phyloP scores from a whole-genome alignment of 2,113 vertebrate species.

The Vombatus ursinus region DNA sequence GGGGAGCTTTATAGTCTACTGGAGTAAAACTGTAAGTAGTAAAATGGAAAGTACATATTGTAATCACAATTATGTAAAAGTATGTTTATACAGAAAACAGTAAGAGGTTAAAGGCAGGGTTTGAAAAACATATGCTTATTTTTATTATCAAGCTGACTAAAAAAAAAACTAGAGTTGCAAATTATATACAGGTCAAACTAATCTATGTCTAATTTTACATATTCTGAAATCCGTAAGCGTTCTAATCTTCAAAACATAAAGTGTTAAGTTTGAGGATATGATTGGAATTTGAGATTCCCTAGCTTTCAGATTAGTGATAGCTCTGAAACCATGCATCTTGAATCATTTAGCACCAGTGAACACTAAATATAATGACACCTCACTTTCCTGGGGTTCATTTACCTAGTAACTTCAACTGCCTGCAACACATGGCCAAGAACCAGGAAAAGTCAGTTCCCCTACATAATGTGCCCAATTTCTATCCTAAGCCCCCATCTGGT shows the following conservation, averaged over 20 bases:
- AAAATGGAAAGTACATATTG: background rate
- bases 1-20: background rate
- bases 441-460: background rate
- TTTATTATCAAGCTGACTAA: background rate
- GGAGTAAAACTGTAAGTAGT: background rate
- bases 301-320: background rate
- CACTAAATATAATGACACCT: background rate
- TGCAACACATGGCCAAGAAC: background rate
- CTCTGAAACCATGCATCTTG: background rate
- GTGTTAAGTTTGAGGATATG: background rate
- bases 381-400: background rate
- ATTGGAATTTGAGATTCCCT: background rate
- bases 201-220: background rate
- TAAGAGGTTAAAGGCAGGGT: background rate
- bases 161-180: background rate
- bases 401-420: background rate
- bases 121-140: background rate
- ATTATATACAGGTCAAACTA: background rate
- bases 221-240: background rate
- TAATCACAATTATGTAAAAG: background rate
- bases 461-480: background rate
- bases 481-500: background rate
- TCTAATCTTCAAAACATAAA: background rate
- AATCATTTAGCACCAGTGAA: background rate
- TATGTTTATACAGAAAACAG: background rate